A percentile compares a stretch with the other conserved stretches of the same genome.
phyloP scores from a whole-genome alignment of 1,140 invertebrate genomes.

The Potamilus streckersoni region DNA sequence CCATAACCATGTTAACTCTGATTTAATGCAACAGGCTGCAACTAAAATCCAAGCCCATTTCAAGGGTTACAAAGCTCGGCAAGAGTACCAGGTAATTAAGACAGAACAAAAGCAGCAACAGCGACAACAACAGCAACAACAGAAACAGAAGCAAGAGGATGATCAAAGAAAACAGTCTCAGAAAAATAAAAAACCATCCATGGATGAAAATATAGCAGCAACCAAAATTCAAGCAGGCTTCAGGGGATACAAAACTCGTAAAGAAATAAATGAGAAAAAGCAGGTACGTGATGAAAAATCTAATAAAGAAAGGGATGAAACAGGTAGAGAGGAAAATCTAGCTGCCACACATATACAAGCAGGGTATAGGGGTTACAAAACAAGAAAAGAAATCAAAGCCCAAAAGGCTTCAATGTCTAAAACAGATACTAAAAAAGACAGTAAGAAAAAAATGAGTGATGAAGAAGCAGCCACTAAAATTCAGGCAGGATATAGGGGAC shows the following conservation, averaged over 20 bases:
- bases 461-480: conserved; percentile 16
- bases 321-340: conserved; percentile 23
- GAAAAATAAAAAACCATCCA: background rate
- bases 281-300: conserved; percentile 16
- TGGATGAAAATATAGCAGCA: conserved; percentile 21
- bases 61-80: conserved; percentile 75
- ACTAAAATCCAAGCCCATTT: conserved; percentile 81
- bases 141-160: background rate
- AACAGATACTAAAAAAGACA: conserved; percentile 20
- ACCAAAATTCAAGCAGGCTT: conserved; percentile 77
- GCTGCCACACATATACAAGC: conserved; percentile 83
- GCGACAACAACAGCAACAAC: background rate
- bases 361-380: conserved; percentile 78
- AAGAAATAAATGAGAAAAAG: conserved; percentile 33
- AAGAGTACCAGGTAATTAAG: background rate
- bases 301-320: conserved; percentile 15
- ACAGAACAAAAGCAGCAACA: background rate
- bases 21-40: conserved; percentile 69
- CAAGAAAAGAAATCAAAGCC: conserved; percentile 73
- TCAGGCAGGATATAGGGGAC: conserved; percentile 21
- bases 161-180: background rate
- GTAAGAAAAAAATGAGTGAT: conserved; percentile 2
- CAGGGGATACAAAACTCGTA: conserved; percentile 44
- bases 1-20: too few relatives aligned
- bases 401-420: conserved; percentile 21